Base-by-base conservation (phyloP, 2,113 vertebrate genomes). In the Poecilia latipinna region DNA sequence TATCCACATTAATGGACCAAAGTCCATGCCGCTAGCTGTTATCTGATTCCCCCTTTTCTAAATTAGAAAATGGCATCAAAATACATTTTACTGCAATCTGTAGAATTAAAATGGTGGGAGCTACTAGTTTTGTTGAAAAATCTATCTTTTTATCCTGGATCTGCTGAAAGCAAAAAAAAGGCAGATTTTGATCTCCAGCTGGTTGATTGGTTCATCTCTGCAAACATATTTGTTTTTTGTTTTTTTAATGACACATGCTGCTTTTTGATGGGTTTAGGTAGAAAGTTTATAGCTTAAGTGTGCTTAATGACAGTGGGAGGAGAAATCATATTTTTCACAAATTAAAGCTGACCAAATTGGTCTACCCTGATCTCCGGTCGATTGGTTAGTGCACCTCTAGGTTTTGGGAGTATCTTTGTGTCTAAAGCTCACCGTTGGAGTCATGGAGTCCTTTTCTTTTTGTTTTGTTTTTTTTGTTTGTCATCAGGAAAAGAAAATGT, bases 361-460 rank as follows among this genome's bases (percentile, higher is more conserved):
- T 5, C 44, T 48, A 48, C 19, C 19, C 4, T 13, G 4, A 44
- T 17, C 13, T 48, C 44, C 5, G 13, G 17, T 7, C 1, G 5
- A 48, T 48, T 48, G 44, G 4, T 48, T 15, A 48, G 44, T 48
- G 44, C 44, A 19, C 44, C 24, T n/a, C 22, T n/a, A 24, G 22
- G 51, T 57, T n/a, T 57, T n/a, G 24, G 51, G 51, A 57, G 17
- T 32, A 33, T 44, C 62, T 39, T 1, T 61, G 61, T 62, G 29
- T 86, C 12, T 60, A 33, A 61, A 71, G 81, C 68, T 77, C 68
- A 79, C 70, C 35, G 62, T 77, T 66, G 68, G 62, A 76, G 61
- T 62, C 54, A 32, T 29, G 66, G 57, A 74, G 63, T 48, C 35
- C 35, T 33, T 66, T 71, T 61, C 48, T 37, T 37, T 37, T 8